Base-by-base conservation (phyloP, 2,888 invertebrate genomes). In the Amphimallon solstitiale region DNA sequence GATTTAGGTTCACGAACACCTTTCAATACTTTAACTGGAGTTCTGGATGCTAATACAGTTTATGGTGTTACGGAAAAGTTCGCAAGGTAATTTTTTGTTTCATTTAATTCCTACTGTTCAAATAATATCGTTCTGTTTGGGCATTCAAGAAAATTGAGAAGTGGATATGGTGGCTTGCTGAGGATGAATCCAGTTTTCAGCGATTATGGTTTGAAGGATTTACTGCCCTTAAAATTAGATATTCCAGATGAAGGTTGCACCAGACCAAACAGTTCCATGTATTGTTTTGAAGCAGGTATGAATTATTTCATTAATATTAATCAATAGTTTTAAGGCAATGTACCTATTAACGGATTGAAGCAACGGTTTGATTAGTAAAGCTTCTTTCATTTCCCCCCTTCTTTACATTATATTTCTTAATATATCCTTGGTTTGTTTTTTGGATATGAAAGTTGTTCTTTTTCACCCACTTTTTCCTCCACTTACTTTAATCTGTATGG, bases 221-320 rank as follows among this genome's bases (percentile, higher is more conserved):
- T 96, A 70, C 82, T 96, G 43, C 96, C 96, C 0, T 83, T 95
- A 54, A 95, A 95, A 80, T 84, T 94, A 56, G 94, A 95, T 76
- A 91, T 94, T 73, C 95, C 95, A 12, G 95, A 95, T 78, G 95
- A 95, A 84, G 95, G 95, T 35, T 96, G 95, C 81, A 94, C 94
- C 1, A 86, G 95, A 65, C 93, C 94, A 0, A 94, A 95, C 81
- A 88, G 90, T 77, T 92, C 93, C 71, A 93, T 95, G 91, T 95
- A 90, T 80, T 96, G 96, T 79, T 96, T 96, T 77, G 95, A 95
- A 86, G 94, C 93, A 72, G 95, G 94, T 91, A 80, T 82, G 84
- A 75, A n/a, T 12, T 0, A 10, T 37, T n/a, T n/a, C n/a, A n/a
- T n/a, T n/a, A n/a, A n/a, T n/a, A n/a, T n/a, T n/a, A n/a, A n/a